Evolutionary conservation across 2,797 vertebrate genomes (phyloP), one percentile per base, ranked within the genome.

Genomic region (Channa striata): DNA sequence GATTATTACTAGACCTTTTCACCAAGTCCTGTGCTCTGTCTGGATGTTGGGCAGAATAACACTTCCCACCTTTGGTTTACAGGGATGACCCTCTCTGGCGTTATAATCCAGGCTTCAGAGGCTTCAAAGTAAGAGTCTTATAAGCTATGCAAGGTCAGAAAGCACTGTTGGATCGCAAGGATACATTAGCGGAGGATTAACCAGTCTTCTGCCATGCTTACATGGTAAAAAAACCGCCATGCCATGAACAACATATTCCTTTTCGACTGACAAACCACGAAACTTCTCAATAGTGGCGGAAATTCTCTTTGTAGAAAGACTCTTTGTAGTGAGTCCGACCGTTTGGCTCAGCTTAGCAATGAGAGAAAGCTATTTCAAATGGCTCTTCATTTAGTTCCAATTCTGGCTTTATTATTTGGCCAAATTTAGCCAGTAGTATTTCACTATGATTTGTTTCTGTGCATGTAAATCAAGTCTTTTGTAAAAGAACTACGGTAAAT

Each of bases 101-200:
- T 93, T 93, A 89, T 87, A 92, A 93, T 92, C 91, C 59, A 56
- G 69, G 86, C 63, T 90, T 88, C 77, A 59, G 50, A 63, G 75
- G 73, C 88, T 82, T 94, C 85, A 89, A 81, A 66, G 84, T 96
- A 95, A 96, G 94, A 94, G 94, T 33, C 91, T 96, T 96, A 95
- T 44, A 25, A 94, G 93, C 93, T 92, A 94, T 88, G 68, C 58
- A 87, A 95, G 94, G 95, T 94, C 93, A 95, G 90, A 89, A 93
- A 90, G 90, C 90, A 30, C 25, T 82, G 86, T 81, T 90, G 91
- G 88, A 91, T 91, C 86, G 86, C 83, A 92, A 92, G 77, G 72
- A 86, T 73, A 78, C 67, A 51, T 74, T 61, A 80, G 37, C 20
- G 6, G 47, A 20, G 59, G 82, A 83, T 88, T 86, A 83, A 40